Evolutionary conservation across 2,888 invertebrate species (phyloP).

Genomic region (Eilema caniola): DNA sequence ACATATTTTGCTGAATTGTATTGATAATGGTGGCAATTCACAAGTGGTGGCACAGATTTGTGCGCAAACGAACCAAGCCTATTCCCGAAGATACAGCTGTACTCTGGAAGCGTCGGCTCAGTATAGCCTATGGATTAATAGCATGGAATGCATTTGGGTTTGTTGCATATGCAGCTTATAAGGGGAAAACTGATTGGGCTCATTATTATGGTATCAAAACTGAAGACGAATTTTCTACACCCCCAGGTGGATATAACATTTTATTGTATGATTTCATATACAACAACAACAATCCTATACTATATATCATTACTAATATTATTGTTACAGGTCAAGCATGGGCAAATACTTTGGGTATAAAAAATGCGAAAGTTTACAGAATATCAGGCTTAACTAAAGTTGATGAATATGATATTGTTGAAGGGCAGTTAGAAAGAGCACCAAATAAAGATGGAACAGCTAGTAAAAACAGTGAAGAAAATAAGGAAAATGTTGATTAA

Average conservation of each 20-base stretch:
- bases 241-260: constrained; percentile 84
- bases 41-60: constrained; percentile 79
- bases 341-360: constrained; percentile 85
- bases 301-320: not conserved
- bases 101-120: constrained; percentile 88
- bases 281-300: not conserved
- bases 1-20: constrained; percentile 25
- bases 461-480: not conserved
- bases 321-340: constrained; percentile 84
- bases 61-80: constrained; percentile 76
- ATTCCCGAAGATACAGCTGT: constrained; percentile 82
- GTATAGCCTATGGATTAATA: constrained; percentile 88
- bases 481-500: not conserved
- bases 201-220: constrained; percentile 88
- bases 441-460: not conserved
- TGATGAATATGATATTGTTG: constrained; percentile 81
- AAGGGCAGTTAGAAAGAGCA: constrained; percentile 61
- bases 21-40: constrained; percentile 57
- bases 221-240: constrained; percentile 85
- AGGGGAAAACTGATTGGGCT: constrained; percentile 90
- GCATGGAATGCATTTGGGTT: constrained; percentile 92
- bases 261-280: not conserved
- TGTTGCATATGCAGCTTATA: constrained; percentile 86
- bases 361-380: constrained; percentile 86
- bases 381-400: constrained; percentile 83